These are phyloP conservation scores for Euleptes europaea DNA, from an alignment of 2,113 vertebrate species.

Conservation along the genomic window DNA sequence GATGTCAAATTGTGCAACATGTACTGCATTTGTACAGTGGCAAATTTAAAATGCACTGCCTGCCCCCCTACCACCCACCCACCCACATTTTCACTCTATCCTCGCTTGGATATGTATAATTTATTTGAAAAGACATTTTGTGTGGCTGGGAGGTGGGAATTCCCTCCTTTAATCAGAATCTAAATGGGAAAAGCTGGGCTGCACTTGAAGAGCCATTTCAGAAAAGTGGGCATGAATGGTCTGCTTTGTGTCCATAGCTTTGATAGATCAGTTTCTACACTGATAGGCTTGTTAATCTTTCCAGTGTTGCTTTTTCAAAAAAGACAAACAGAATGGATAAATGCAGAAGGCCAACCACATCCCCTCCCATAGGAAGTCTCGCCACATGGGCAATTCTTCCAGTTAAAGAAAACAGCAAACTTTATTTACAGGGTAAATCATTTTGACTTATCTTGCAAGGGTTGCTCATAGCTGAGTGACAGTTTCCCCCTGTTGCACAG, in stretches of 20 bases:
- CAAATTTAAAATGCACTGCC: neutral
- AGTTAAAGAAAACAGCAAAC: slow-evolving; percentile 75
- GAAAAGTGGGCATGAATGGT: slow-evolving; percentile 69
- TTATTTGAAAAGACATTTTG: neutral
- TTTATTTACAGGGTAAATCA: slow-evolving; percentile 79
- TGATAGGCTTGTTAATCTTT: slow-evolving; percentile 77
- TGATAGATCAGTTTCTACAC: slow-evolving; percentile 73
- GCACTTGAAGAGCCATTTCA: slow-evolving; percentile 63
- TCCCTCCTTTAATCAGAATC: slow-evolving; percentile 59
- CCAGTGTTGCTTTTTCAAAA: slow-evolving; percentile 72
- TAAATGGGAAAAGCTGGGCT: slow-evolving; percentile 61
- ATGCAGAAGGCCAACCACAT: slow-evolving; percentile 71
- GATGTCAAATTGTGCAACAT: neutral
- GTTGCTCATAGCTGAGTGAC: slow-evolving; percentile 71
- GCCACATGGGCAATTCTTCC: slow-evolving; percentile 74
- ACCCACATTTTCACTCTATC: neutral
- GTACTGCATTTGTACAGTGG: neutral
- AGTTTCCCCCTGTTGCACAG: slow-evolving; percentile 73
- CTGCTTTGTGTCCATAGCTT: slow-evolving; percentile 71
- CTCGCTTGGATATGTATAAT: neutral
- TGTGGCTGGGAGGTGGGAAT: slow-evolving; percentile 51
- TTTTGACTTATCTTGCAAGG: slow-evolving; percentile 74
- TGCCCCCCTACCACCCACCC: no score
- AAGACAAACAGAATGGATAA: slow-evolving; percentile 75
- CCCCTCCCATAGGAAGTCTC: slow-evolving; percentile 76